phyloP scores from a whole-genome alignment of 2,113 vertebrate genomes.

The Neolamprologus falcicula region DNA sequence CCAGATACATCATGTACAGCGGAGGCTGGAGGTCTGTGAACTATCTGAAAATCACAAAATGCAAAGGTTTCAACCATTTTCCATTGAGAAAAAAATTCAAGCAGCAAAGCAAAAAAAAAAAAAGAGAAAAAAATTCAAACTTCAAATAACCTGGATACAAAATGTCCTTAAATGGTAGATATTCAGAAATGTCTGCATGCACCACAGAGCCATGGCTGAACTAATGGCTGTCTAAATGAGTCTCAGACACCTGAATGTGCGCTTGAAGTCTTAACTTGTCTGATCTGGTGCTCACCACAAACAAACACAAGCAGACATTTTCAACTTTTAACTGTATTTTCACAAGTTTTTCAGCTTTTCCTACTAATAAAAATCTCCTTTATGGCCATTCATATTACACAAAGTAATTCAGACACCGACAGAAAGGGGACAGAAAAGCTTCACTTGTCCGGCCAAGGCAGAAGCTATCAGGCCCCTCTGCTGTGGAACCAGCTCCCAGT shows the following conservation, averaged over 20 bases:
- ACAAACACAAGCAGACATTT: neutral
- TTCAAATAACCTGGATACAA: neutral
- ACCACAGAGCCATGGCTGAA: neutral
- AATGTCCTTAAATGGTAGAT: neutral
- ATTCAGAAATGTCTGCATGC: neutral
- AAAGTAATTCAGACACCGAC: neutral
- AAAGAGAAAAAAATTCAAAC: neutral
- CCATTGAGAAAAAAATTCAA: no score
- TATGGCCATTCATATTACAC: neutral
- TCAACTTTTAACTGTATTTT: neutral
- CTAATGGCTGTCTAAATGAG: neutral
- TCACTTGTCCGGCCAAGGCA: neutral
- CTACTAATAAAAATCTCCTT: neutral
- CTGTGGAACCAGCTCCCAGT: neutral
- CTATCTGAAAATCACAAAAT: neutral
- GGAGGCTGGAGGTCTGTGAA: neutral
- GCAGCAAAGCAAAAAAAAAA: no score
- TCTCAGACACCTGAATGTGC: neutral
- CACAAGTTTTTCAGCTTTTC: fast-evolving
- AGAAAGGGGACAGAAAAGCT: neutral
- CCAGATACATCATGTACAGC: neutral
- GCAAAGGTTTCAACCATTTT: no score
- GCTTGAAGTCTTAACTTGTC: neutral
- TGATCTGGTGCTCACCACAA: neutral
- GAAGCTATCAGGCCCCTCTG: neutral